Percentiles rank a stretch among this genome's conserved stretches.
Evolutionary conservation across 2,888 invertebrate genomes (phyloP).

Genomic region (Orthosia cruda): DNA sequence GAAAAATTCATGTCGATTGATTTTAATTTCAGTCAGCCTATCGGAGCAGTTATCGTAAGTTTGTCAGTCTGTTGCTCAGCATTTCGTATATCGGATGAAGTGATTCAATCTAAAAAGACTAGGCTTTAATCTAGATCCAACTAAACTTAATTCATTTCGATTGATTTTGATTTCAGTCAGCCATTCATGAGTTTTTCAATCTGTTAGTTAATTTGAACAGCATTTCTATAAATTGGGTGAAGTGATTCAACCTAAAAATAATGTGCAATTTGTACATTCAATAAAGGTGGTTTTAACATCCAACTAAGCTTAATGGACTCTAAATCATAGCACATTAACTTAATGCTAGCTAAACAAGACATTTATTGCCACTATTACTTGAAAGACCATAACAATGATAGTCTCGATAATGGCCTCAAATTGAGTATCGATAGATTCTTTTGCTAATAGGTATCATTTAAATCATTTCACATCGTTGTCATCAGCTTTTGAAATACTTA

Average conservation of each 20-base stretch:
- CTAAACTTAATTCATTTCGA: no score
- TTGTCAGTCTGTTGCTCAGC: background rate
- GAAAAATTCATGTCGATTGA: background rate
- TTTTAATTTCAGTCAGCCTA: background rate
- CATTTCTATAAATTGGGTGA: background rate
- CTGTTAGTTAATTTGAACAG: background rate
- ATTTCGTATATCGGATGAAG: background rate
- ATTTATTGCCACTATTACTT: constrained; percentile 48
- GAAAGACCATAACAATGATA: constrained; percentile 35
- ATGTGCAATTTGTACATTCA: constrained; percentile 20
- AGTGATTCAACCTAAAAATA: constrained; percentile 1
- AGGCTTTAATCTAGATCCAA: no score
- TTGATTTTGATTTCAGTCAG: background rate
- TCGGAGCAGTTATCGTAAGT: background rate
- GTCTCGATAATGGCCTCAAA: constrained; percentile 39
- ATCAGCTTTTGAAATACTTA: constrained; percentile 5
- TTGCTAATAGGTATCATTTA: constrained; percentile 35
- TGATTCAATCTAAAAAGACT: background rate
- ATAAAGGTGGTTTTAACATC: constrained; percentile 6
- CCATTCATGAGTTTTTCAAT: background rate
- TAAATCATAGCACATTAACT: constrained; percentile 42
- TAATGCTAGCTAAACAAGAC: constrained; percentile 45
- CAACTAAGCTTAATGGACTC: constrained; percentile 22
- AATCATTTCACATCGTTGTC: background rate
- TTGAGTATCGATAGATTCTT: constrained; percentile 27